Evolutionary conservation across 2,797 vertebrate species (phyloP).

Genomic region (Crocodylus rhombifer): DNA sequence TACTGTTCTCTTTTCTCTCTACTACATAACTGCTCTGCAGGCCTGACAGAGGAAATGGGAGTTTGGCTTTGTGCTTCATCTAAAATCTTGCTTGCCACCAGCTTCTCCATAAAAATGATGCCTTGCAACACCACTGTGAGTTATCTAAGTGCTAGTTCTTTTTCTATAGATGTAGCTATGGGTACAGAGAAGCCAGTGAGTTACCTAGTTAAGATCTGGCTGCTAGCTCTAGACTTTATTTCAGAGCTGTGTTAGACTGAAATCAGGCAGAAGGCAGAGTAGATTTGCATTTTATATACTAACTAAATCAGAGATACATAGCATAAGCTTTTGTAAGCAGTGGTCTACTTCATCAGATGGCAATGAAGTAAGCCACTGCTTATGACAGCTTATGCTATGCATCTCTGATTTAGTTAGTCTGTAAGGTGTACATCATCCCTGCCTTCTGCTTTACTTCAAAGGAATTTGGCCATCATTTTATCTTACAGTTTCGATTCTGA

Average conservation of each 20-base stretch:
- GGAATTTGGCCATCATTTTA: too few species aligned
- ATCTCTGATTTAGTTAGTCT: too few species aligned
- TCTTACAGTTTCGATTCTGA: too few species aligned
- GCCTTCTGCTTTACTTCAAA: too few species aligned
- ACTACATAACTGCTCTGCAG: neutral
- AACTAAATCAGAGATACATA: too few species aligned
- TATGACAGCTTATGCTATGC: too few species aligned
- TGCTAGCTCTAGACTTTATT: neutral
- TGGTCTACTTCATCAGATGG: too few species aligned
- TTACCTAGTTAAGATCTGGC: rapidly evolving
- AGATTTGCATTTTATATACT: too few species aligned
- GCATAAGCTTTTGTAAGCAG: too few species aligned
- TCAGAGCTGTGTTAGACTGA: neutral
- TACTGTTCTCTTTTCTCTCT: neutral
- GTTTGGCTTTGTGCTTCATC: neutral
- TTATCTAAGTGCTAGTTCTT: rapidly evolving
- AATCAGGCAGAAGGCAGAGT: too few species aligned
- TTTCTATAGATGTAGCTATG: neutral
- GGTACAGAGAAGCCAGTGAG: neutral
- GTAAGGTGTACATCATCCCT: too few species aligned
- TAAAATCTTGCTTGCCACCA: rapidly evolving
- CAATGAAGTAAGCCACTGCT: too few species aligned
- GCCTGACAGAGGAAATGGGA: neutral
- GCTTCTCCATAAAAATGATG: neutral
- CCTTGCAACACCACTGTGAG: rapidly evolving